Percentiles rank a stretch among this genome's conserved stretches.
Evolutionary conservation across 2,797 vertebrate species (phyloP).

Genomic region (Rhynchotus rufescens): DNA sequence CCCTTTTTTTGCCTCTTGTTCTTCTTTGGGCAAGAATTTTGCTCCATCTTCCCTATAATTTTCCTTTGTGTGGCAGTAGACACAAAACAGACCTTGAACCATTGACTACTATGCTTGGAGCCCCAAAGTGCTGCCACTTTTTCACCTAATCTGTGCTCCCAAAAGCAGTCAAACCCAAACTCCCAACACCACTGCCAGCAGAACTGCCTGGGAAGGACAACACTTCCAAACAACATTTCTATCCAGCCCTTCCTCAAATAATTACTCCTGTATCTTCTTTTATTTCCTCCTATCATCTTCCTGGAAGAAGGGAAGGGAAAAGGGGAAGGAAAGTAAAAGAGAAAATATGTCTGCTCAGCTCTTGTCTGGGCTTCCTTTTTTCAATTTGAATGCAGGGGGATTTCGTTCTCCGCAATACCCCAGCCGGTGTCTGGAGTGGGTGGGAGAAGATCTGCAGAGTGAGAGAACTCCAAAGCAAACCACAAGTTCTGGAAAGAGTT

Average conservation of each 20-base stretch:
- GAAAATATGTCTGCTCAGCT: slow-evolving; percentile 13
- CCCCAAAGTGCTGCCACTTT: neutral
- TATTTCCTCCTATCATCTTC: too few relatives aligned
- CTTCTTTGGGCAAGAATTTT: neutral
- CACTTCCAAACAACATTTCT: neutral
- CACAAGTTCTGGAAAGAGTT: neutral
- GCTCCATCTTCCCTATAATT: neutral
- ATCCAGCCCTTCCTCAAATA: neutral
- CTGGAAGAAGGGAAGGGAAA: neutral
- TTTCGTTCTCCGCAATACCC: neutral
- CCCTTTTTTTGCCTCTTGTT: neutral
- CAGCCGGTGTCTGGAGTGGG: neutral
- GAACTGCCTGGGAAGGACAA: neutral
- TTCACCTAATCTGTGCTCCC: neutral
- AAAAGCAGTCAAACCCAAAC: neutral
- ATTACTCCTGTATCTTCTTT: neutral
- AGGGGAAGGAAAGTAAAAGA: neutral
- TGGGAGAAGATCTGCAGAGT: neutral
- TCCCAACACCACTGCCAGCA: neutral
- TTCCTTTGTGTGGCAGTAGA: neutral
- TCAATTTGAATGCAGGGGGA: neutral
- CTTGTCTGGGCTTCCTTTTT: neutral
- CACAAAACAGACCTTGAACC: neutral
- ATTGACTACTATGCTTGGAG: neutral
- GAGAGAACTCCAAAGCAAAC: neutral